Conservation (phyloP, 2,113 vertebrate genomes). For the Amphiprion percula region DNA sequence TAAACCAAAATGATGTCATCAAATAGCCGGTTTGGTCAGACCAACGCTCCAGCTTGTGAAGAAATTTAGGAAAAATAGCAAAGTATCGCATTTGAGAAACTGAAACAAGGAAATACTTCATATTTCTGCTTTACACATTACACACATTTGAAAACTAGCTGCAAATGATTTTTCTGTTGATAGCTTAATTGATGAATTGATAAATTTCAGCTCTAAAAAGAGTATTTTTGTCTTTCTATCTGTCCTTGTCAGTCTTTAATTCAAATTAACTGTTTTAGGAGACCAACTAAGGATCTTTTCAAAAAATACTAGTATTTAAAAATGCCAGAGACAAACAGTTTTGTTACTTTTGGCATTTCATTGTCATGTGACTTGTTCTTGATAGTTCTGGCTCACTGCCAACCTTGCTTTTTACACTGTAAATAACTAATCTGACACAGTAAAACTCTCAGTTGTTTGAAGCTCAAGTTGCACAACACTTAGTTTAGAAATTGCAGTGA, state of each 20-base stretch:
- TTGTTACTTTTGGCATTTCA: constrained; percentile 14
- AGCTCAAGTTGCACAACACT: neutral
- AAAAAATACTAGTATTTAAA: neutral
- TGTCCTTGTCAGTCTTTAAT: neutral
- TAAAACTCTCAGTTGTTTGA: neutral
- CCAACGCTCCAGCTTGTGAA: too few species aligned
- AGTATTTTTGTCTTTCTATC: neutral
- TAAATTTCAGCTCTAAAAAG: neutral
- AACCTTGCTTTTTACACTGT: neutral
- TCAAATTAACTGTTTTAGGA: neutral
- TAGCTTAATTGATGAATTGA: neutral
- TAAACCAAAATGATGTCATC: neutral
- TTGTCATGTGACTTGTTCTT: constrained; percentile 38
- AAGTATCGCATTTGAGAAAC: neutral
- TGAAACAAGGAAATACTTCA: neutral
- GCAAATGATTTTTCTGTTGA: neutral
- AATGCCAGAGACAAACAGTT: neutral
- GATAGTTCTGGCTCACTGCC: neutral
- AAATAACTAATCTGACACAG: constrained; percentile 25
- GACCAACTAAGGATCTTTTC: constrained; percentile 18
- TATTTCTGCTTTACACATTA: neutral
- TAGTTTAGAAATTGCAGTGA: neutral
- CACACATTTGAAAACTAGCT: neutral
- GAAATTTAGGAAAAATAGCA: neutral
- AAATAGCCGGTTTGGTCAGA: too few species aligned